phyloP scores from a whole-genome alignment of 2,113 vertebrate species.

The Trochalopteron elliotii region DNA sequence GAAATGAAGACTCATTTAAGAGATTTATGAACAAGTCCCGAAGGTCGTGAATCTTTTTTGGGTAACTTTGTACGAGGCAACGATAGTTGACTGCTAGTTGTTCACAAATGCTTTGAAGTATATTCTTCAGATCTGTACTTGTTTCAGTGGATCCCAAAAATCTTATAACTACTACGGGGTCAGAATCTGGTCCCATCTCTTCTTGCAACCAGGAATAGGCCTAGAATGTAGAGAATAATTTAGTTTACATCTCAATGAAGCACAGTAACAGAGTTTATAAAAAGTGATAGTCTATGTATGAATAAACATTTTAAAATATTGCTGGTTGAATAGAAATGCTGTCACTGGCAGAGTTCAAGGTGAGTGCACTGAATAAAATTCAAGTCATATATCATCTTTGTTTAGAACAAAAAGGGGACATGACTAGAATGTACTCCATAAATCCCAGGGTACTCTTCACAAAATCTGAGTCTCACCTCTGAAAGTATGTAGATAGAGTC shows the following conservation, averaged over 20 bases:
- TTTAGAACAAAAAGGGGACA: background rate
- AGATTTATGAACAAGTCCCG: slow-evolving; percentile 92
- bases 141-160: slow-evolving; percentile 91
- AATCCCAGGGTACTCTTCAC: background rate
- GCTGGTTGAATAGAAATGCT: background rate
- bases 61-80: slow-evolving; percentile 93
- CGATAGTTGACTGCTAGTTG: slow-evolving; percentile 94
- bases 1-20: slow-evolving; percentile 90
- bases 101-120: slow-evolving; percentile 96
- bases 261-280: background rate
- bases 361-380: background rate
- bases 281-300: background rate
- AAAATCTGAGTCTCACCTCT: background rate
- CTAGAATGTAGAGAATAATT: slow-evolving; percentile 76
- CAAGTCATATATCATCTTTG: background rate
- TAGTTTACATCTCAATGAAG: slow-evolving; percentile 12
- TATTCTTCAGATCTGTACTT: slow-evolving; percentile 87
- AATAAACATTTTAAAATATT: background rate
- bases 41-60: slow-evolving; percentile 96
- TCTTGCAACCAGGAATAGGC: slow-evolving; percentile 93
- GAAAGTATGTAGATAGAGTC: background rate
- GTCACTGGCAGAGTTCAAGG: background rate
- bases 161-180: slow-evolving; percentile 92
- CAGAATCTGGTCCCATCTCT: slow-evolving; percentile 92
- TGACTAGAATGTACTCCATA: background rate